Percentiles rank a stretch among this genome's conserved stretches.
Evolutionary conservation across 1,140 invertebrate genomes (phyloP).

Genomic region (Drosophila eugracilis): DNA sequence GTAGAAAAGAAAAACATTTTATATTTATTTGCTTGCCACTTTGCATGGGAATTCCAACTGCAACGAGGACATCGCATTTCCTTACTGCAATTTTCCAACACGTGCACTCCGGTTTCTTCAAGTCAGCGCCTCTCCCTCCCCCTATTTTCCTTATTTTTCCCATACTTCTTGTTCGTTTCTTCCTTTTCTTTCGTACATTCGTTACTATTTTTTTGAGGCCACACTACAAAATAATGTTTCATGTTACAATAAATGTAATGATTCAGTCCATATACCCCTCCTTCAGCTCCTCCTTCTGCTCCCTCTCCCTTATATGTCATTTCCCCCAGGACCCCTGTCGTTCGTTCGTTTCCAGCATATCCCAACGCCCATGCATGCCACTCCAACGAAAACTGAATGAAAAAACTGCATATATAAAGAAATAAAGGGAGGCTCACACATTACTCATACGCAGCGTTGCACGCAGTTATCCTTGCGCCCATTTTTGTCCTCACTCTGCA

Average conservation of each 20-base stretch:
- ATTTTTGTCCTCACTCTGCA: slow-evolving; percentile 45
- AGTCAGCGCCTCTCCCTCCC: slow-evolving; percentile 4
- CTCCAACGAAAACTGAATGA: slow-evolving; percentile 38
- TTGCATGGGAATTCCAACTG: slow-evolving; percentile 66
- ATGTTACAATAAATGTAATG: slow-evolving; percentile 82
- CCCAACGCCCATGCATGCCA: slow-evolving; percentile 43
- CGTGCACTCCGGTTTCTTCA: slow-evolving; percentile 50
- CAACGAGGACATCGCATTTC: slow-evolving; percentile 76
- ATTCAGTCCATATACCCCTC: slow-evolving; percentile 32
- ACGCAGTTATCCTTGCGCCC: slow-evolving; percentile 78
- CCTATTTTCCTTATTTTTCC: slow-evolving; percentile 21
- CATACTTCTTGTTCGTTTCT: slow-evolving; percentile 20
- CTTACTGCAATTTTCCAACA: slow-evolving; percentile 75
- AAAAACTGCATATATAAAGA: slow-evolving; percentile 40
- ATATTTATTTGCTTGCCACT: slow-evolving; percentile 74
- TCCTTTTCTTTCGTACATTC: slow-evolving; percentile 21
- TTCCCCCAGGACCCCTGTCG: slow-evolving; percentile 15
- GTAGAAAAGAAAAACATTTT: slow-evolving; percentile 70
- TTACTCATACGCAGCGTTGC: slow-evolving; percentile 72
- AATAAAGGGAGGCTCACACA: slow-evolving; percentile 40
- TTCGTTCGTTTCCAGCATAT: slow-evolving; percentile 27
- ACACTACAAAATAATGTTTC: slow-evolving; percentile 80
- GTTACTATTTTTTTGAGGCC: slow-evolving; percentile 72
- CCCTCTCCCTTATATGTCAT: slow-evolving; percentile 21
- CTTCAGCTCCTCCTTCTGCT: too few species aligned